A percentile compares a stretch with the other conserved stretches of the same genome.
Evolutionary conservation across 2,888 invertebrate species (phyloP).

Genomic region (Muschampia plurimacula): DNA sequence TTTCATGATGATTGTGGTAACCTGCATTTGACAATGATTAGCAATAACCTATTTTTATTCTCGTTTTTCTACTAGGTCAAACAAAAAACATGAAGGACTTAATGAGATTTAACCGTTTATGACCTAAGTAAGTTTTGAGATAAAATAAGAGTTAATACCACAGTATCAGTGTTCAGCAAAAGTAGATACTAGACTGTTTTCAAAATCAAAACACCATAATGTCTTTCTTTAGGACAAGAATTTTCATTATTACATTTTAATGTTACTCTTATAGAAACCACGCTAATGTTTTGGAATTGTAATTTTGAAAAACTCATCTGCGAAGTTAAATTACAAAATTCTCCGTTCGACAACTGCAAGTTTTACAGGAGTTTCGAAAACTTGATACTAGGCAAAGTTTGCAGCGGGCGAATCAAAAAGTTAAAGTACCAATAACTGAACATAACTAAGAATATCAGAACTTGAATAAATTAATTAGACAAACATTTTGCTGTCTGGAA

Average conservation of each 20-base stretch:
- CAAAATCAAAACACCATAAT: background rate
- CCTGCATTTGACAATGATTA: too few species aligned
- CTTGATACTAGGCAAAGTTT: background rate
- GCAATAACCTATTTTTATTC: too few species aligned
- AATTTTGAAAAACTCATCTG: constrained; percentile 6
- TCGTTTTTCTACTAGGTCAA: background rate
- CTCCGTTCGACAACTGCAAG: background rate
- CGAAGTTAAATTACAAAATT: constrained; percentile 13
- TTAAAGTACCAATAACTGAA: background rate
- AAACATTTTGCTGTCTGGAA: background rate
- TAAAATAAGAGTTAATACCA: background rate
- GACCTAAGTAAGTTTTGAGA: background rate
- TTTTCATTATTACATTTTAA: background rate
- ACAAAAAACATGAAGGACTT: background rate
- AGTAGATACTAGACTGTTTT: background rate
- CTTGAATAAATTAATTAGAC: background rate
- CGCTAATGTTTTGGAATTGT: background rate
- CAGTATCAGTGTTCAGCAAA: background rate
- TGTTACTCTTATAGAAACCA: background rate
- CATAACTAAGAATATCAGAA: background rate
- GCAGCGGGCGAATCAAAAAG: background rate
- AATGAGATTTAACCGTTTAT: background rate
- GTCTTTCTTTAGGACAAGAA: background rate
- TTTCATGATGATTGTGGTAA: too few species aligned
- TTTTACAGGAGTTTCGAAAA: constrained; percentile 4